Evolutionary conservation across 2,797 vertebrate species (phyloP).

Genomic region (Squalus acanthias): DNA sequence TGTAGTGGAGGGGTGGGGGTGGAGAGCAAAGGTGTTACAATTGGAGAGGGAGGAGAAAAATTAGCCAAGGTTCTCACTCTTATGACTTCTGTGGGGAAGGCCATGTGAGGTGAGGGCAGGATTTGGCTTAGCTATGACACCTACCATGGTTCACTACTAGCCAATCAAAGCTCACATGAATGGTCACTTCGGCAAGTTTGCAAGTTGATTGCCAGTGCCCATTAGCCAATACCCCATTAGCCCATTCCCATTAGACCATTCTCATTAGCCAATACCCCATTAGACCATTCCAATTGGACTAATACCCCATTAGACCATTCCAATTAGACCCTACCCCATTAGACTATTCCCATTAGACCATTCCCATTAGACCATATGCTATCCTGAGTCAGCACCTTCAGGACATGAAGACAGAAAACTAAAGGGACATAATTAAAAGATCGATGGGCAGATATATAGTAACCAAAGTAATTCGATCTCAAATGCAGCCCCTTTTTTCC

Average conservation of each 20-base stretch:
- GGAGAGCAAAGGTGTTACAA: no score
- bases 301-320: no score
- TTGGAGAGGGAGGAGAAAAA: background rate
- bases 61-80: background rate
- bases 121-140: background rate
- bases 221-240: no score
- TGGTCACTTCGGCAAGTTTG: background rate
- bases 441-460: background rate
- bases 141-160: background rate
- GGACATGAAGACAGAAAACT: background rate
- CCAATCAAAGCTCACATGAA: background rate
- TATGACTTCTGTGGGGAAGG: background rate
- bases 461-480: background rate
- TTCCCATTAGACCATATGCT: no score
- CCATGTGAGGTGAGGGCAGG: background rate
- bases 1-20: background rate
- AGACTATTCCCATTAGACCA: no score
- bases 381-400: background rate
- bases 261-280: no score
- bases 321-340: no score
- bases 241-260: no score
- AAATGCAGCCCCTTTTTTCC: background rate
- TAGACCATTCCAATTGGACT: no score
- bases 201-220: background rate
- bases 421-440: background rate